phyloP scores from a whole-genome alignment of 2,888 invertebrate species.

The Dromius quadrimaculatus region DNA sequence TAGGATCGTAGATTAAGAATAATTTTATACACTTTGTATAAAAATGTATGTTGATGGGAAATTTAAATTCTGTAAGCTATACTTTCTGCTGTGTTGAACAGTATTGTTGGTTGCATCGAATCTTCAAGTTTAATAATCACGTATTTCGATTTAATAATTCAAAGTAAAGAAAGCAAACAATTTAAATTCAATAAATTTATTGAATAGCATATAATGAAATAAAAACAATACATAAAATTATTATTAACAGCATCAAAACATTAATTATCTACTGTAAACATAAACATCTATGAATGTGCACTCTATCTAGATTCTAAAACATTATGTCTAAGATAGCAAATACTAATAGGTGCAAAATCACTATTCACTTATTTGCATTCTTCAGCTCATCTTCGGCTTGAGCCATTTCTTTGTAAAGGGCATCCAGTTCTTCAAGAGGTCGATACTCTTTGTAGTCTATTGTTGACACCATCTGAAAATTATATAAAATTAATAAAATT shows the following conservation, averaged over 20 bases:
- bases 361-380: conserved; percentile 26
- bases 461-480: conserved; percentile 58
- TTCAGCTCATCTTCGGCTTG: conserved; percentile 36
- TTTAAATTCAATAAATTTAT: too few relatives aligned
- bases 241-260: conserved; percentile 15
- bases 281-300: conserved; percentile 14
- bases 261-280: neutral
- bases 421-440: conserved; percentile 59
- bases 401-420: conserved; percentile 61
- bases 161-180: too few relatives aligned
- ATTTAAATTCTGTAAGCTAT: too few relatives aligned
- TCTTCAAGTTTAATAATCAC: too few relatives aligned
- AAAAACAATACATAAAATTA: neutral
- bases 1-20: too few relatives aligned
- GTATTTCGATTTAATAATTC: too few relatives aligned
- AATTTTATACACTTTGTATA: too few relatives aligned
- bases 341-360: conserved; percentile 19
- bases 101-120: too few relatives aligned
- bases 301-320: conserved; percentile 14
- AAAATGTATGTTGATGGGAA: too few relatives aligned
- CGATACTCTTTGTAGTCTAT: conserved; percentile 57
- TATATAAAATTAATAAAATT: neutral
- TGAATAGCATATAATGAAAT: neutral
- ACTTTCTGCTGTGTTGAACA: too few relatives aligned
- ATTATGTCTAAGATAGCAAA: conserved; percentile 19